Conservation (phyloP, 2,797 vertebrate genomes). For the Lepilemur ruficaudatus region DNA sequence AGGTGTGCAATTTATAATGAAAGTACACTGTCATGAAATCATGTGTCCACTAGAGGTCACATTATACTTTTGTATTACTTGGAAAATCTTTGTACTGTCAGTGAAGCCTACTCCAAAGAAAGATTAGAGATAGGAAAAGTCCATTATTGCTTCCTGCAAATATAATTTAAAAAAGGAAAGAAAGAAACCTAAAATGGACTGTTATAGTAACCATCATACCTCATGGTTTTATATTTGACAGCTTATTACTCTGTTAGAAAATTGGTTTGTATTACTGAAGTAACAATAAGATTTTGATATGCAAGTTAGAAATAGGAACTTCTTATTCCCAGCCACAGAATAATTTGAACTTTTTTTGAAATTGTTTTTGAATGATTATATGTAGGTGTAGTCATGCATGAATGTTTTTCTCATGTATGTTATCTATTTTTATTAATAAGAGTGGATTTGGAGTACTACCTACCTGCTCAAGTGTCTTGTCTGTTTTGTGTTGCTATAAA, state of each 20-base stretch:
- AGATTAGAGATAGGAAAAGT: background rate
- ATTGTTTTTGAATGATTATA: conserved; percentile 1
- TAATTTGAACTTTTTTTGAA: conserved; percentile 35
- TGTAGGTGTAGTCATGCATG: background rate
- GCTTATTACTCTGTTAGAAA: background rate
- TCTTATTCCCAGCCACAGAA: background rate
- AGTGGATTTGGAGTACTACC: background rate
- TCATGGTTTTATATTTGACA: conserved; percentile 4
- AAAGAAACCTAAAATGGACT: background rate
- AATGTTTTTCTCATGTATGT: background rate
- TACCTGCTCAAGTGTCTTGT: background rate
- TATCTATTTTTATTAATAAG: conserved; percentile 18
- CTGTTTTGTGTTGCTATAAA: background rate
- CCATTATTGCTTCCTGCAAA: background rate
- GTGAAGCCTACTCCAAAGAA: background rate
- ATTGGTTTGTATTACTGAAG: background rate
- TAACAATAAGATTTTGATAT: background rate
- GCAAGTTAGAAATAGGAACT: conserved; percentile 27
- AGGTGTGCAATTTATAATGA: background rate
- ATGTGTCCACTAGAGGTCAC: conserved; percentile 65
- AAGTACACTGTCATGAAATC: conserved; percentile 5
- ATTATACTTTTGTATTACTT: conserved; percentile 35
- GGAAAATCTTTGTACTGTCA: background rate
- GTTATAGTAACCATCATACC: background rate
- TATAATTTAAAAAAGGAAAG: background rate